phyloP scores from a whole-genome alignment of 2,888 invertebrate genomes.

The Psylliodes chrysocephalus region DNA sequence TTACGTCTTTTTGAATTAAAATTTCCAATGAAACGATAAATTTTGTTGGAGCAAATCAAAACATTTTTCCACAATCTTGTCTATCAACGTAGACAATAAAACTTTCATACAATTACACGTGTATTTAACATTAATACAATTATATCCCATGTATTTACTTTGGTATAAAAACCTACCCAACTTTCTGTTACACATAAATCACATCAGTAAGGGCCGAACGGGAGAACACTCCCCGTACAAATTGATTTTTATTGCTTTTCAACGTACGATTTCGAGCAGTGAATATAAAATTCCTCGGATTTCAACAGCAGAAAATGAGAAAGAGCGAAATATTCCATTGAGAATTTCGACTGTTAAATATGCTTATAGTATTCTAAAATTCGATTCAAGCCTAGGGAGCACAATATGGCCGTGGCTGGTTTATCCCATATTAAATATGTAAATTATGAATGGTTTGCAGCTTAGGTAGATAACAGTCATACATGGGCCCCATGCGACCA shows the following conservation, averaged over 20 bases:
- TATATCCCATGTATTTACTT: too few species aligned
- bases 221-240: constrained; percentile 27
- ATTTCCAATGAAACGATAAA: too few species aligned
- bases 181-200: constrained; percentile 22
- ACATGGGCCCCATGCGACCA: constrained; percentile 58
- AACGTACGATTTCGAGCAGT: constrained; percentile 25
- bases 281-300: constrained; percentile 29
- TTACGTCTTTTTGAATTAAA: too few species aligned
- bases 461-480: constrained; percentile 61
- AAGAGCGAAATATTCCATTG: constrained; percentile 41
- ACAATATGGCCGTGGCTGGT: constrained; percentile 38
- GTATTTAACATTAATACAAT: too few species aligned
- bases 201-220: constrained; percentile 18
- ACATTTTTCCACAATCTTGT: too few species aligned
- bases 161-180: too few species aligned
- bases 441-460: constrained; percentile 61
- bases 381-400: constrained; percentile 39
- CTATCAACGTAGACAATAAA: too few species aligned
- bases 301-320: constrained; percentile 26
- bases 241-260: constrained; percentile 35
- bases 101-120: too few species aligned
- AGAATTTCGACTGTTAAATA: constrained; percentile 51
- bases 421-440: constrained; percentile 58
- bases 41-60: too few species aligned
- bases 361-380: constrained; percentile 46